Conservation (phyloP, 2,113 vertebrate genomes). For the Platysternon megacephalum region DNA sequence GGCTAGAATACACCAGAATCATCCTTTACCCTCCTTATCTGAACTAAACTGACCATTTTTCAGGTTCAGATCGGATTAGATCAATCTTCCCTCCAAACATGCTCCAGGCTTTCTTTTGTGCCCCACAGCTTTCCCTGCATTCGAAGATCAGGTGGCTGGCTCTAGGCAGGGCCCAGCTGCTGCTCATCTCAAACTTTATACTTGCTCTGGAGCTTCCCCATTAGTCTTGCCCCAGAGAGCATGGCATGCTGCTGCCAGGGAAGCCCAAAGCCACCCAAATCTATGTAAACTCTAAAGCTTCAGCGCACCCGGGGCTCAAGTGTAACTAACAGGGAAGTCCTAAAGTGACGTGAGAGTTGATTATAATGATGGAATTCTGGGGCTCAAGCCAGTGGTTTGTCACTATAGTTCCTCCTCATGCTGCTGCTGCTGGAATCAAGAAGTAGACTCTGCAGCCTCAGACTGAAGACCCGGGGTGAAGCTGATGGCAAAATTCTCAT, state of each 20-base stretch:
- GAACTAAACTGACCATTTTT: conserved; percentile 35
- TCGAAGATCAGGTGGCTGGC: conserved; percentile 64
- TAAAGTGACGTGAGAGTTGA: conserved; percentile 42
- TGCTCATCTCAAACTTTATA: background rate
- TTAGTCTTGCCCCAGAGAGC: conserved; percentile 23
- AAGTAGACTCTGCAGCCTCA: background rate
- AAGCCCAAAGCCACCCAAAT: conserved; percentile 6
- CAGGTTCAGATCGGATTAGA: conserved; percentile 61
- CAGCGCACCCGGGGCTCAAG: conserved; percentile 17
- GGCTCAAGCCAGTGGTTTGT: conserved; percentile 64
- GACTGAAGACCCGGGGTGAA: background rate
- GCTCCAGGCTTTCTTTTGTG: conserved; percentile 25
- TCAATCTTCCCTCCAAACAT: conserved; percentile 37
- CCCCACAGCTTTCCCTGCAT: conserved; percentile 11
- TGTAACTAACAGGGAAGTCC: conserved; percentile 36
- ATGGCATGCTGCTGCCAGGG: background rate
- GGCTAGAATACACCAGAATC: background rate
- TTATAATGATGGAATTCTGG: background rate
- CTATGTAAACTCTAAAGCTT: conserved; percentile 11
- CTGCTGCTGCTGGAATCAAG: background rate
- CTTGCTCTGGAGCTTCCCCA: conserved; percentile 41
- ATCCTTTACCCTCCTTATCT: conserved; percentile 14
- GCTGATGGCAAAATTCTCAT: background rate
- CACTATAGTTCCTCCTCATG: conserved; percentile 53
- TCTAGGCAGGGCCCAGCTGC: conserved; percentile 58